Percentiles rank a stretch among this genome's conserved stretches.
These are phyloP conservation scores for Rhinolophus sinicus DNA, from an alignment of 2,113 vertebrate genomes.

Conservation along the genomic window DNA sequence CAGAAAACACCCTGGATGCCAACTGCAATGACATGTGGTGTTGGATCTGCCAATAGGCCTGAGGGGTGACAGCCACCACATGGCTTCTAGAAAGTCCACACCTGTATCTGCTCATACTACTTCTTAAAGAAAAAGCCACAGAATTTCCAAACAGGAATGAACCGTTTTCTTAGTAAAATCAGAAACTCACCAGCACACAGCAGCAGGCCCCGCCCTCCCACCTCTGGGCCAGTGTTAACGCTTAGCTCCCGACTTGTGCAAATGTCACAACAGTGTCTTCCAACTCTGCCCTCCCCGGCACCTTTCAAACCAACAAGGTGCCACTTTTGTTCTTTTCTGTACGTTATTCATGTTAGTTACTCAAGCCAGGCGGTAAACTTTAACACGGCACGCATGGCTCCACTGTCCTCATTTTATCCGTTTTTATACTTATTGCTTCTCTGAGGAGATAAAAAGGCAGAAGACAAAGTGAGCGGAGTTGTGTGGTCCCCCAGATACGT, in stretches of 20 bases:
- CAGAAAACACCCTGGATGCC: not conserved
- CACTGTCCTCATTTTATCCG: accelerated
- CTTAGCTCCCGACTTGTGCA: accelerated
- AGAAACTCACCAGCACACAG: not conserved
- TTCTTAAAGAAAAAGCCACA: not conserved
- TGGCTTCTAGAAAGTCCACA: not conserved
- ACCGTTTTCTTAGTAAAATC: not conserved
- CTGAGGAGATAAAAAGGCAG: not conserved
- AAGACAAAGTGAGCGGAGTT: accelerated
- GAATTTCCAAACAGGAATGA: not conserved
- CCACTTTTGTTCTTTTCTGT: accelerated
- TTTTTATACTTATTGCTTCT: not conserved
- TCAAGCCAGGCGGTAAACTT: accelerated
- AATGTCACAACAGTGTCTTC: accelerated
- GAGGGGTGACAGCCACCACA: accelerated
- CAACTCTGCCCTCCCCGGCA: accelerated
- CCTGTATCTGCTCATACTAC: accelerated
- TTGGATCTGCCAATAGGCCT: not conserved
- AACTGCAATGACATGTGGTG: accelerated
- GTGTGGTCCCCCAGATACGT: accelerated
- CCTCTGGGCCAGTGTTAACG: accelerated
- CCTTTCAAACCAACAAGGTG: accelerated
- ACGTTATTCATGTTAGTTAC: accelerated
- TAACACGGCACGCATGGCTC: accelerated
- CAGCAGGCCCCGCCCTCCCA: accelerated